A percentile compares a stretch with the other conserved stretches of the same genome.
Conservation (phyloP, 2,113 vertebrate genomes). For the Phaetusa simplex region DNA sequence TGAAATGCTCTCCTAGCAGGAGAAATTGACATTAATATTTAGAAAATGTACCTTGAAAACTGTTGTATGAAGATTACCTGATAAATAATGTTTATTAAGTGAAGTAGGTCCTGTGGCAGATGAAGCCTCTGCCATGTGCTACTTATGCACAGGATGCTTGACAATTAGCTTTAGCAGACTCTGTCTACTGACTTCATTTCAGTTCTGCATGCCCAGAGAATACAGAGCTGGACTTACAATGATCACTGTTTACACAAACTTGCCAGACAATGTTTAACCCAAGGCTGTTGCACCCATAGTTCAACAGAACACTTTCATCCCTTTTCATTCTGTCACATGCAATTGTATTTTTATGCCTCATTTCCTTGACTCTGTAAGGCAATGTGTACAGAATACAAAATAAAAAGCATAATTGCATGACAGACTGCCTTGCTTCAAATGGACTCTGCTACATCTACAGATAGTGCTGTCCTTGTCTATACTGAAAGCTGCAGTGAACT, state of each 20-base stretch:
- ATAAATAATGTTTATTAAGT: neutral
- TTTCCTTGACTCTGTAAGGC: neutral
- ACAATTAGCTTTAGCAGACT: neutral
- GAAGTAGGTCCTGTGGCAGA: neutral
- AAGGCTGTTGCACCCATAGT: neutral
- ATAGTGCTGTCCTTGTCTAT: accelerated
- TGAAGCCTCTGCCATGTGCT: neutral
- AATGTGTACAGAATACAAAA: neutral
- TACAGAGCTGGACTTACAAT: neutral
- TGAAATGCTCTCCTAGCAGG: neutral
- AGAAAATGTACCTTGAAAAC: neutral
- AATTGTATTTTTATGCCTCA: neutral
- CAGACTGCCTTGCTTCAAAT: neutral
- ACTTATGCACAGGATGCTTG: neutral
- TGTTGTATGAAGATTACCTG: neutral
- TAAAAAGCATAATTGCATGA: neutral
- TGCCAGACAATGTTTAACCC: neutral
- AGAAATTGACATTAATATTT: neutral
- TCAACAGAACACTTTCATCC: neutral
- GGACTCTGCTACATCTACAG: neutral
- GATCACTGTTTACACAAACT: neutral
- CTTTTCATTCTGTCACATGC: too few species aligned
- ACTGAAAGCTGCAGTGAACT: neutral
- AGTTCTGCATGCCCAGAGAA: neutral
- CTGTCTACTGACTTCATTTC: neutral